Percentiles rank a stretch among this genome's conserved stretches.
Conservation (phyloP, 2,888 invertebrate genomes). For the Agonum fuliginosum region DNA sequence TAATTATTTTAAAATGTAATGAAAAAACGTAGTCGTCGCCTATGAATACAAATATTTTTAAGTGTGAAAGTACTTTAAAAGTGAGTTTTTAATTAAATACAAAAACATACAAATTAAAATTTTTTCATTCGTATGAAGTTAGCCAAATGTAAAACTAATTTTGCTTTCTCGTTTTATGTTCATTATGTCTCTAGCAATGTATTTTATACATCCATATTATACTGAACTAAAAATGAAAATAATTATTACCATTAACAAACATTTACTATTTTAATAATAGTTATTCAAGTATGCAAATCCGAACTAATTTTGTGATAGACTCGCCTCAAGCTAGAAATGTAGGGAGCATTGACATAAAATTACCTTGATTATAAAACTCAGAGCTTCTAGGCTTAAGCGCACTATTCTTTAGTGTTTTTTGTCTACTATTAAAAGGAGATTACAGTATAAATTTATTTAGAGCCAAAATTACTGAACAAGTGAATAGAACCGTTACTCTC, state of each 20-base stretch:
- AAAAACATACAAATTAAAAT: too few relatives aligned
- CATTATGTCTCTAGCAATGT: too few relatives aligned
- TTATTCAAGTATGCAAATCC: constrained; percentile 7
- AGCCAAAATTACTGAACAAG: not conserved
- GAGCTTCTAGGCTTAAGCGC: too few relatives aligned
- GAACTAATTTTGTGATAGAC: constrained; percentile 7
- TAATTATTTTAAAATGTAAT: too few relatives aligned
- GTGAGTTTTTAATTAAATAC: too few relatives aligned
- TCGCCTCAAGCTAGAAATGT: not conserved
- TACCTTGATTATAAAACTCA: constrained; percentile 51
- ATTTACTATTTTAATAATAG: not conserved
- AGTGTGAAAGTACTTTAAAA: too few relatives aligned
- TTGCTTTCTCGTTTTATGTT: too few relatives aligned
- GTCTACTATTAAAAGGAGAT: constrained; percentile 40
- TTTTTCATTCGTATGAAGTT: too few relatives aligned
- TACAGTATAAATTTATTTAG: constrained; percentile 36
- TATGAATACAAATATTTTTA: too few relatives aligned
- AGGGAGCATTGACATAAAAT: constrained; percentile 53
- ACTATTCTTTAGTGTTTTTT: constrained; percentile 21
- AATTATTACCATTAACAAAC: constrained; percentile 17
- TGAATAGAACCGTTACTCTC: constrained; percentile 20
- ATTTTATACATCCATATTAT: not conserved
- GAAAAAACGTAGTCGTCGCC: too few relatives aligned
- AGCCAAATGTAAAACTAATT: too few relatives aligned
- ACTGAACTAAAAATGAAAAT: not conserved